These are phyloP conservation scores for Drepana falcataria DNA, from an alignment of 2,888 invertebrate genomes.

Conservation along the genomic window DNA sequence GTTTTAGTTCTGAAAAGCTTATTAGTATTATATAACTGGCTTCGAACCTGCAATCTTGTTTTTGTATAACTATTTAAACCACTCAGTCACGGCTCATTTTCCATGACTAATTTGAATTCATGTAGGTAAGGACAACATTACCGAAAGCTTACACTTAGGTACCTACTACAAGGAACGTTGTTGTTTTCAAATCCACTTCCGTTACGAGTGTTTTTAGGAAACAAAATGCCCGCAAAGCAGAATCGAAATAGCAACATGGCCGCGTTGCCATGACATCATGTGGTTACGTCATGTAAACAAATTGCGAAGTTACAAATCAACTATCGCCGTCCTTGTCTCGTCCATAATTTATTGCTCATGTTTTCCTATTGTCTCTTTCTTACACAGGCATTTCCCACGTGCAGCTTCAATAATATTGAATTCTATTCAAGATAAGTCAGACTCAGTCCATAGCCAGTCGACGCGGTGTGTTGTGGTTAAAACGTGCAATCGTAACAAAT, in stretches of 20 bases:
- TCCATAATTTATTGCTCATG: constrained; percentile 17
- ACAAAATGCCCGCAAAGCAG: constrained; percentile 10
- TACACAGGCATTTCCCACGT: constrained; percentile 12
- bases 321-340: constrained; percentile 34
- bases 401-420: constrained; percentile 20
- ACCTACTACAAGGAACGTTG: no score
- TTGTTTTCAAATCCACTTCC: background rate
- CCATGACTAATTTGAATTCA: no score
- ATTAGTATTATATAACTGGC: no score
- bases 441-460: constrained; percentile 25
- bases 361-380: constrained; percentile 46
- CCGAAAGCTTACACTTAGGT: no score
- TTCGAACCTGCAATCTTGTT: no score
- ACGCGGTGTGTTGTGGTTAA: constrained; percentile 31
- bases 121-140: no score
- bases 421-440: constrained; percentile 27
- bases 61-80: no score
- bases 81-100: no score
- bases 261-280: constrained; percentile 67
- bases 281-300: constrained; percentile 58
- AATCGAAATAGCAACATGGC: constrained; percentile 13
- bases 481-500: constrained; percentile 19
- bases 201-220: background rate
- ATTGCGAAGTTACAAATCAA: constrained; percentile 17
- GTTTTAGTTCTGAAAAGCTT: no score